Evolutionary conservation across 1,140 invertebrate species (phyloP).

Genomic region (Hypsibius dujardini): DNA sequence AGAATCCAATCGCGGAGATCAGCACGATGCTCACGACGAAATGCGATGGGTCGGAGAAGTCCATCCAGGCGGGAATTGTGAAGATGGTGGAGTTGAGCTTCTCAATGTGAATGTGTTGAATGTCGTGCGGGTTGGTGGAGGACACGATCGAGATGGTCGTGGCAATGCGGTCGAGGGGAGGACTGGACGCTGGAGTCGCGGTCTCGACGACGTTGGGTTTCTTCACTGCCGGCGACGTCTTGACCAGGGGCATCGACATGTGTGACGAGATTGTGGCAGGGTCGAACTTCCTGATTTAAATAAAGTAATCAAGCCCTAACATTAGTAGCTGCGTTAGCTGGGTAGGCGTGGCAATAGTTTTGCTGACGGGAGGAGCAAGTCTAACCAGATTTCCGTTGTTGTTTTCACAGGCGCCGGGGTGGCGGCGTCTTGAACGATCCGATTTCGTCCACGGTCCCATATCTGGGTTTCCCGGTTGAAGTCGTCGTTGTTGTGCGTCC

Average conservation of each 20-base stretch:
- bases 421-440: background rate
- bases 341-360: background rate
- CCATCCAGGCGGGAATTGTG: background rate
- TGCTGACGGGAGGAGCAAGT: background rate
- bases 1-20: slow-evolving; percentile 1
- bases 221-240: no score
- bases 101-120: background rate
- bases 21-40: slow-evolving; percentile 1
- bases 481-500: background rate
- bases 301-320: background rate
- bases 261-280: background rate
- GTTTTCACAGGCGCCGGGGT: background rate
- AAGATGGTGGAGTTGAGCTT: background rate
- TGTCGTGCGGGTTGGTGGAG: slow-evolving; percentile 2
- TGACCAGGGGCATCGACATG: no score
- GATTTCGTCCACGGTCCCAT: slow-evolving; percentile 9
- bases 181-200: no score
- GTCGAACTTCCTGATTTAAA: background rate
- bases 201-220: no score
- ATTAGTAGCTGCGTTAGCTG: background rate
- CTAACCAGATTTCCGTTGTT: background rate
- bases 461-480: background rate
- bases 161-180: background rate
- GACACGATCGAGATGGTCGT: background rate
- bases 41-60: slow-evolving; percentile 7